phyloP scores from a whole-genome alignment of 2,113 vertebrate species.

The Steatornis caripensis region DNA sequence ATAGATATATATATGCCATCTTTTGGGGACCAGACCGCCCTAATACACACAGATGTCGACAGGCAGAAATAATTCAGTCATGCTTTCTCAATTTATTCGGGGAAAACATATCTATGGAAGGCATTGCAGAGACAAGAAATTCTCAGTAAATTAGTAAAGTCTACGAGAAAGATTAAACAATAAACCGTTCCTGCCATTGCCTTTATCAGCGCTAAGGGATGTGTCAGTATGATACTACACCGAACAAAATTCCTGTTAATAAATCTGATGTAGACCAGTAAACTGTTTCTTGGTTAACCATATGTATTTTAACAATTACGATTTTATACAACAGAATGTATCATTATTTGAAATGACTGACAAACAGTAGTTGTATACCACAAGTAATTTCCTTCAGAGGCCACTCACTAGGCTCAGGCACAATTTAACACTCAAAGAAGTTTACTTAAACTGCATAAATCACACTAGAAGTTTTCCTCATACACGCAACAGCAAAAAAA shows the following conservation, averaged over 20 bases:
- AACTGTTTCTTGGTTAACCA: neutral
- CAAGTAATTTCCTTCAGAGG: constrained; percentile 44
- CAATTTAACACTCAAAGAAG: constrained; percentile 43
- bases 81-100: neutral
- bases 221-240: neutral
- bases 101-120: neutral
- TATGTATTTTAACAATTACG: neutral
- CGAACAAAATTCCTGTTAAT: neutral
- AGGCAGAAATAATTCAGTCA: neutral
- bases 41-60: neutral
- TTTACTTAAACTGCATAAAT: constrained; percentile 37
- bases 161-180: neutral
- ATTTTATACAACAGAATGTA: neutral
- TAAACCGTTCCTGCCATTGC: neutral
- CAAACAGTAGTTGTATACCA: neutral
- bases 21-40: neutral
- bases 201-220: neutral
- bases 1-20: neutral
- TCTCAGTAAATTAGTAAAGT: neutral
- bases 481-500: neutral
- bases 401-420: constrained; percentile 1
- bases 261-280: neutral
- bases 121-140: neutral
- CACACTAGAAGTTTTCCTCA: neutral
- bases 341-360: neutral